A percentile compares a stretch with the other conserved stretches of the same genome.
These are phyloP conservation scores for Cerceris rybyensis DNA, from an alignment of 2,888 invertebrate genomes.

Conservation along the genomic window DNA sequence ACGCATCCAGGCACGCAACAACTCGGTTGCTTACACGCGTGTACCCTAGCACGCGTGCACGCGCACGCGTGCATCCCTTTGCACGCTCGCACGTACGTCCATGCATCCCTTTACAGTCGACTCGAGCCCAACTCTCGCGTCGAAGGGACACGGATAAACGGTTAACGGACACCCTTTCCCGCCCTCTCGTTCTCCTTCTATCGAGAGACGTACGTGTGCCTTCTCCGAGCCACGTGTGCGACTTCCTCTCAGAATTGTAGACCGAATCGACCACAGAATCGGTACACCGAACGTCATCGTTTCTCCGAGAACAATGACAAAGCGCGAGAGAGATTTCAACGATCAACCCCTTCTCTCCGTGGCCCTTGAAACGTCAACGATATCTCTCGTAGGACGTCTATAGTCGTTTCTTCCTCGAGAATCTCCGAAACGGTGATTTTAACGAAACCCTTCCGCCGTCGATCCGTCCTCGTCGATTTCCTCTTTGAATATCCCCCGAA, in stretches of 20 bases:
- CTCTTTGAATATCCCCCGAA: too few relatives aligned
- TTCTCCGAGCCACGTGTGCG: conserved; percentile 9
- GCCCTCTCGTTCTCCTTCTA: neutral
- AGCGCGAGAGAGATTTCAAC: neutral
- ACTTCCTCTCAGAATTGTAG: conserved; percentile 55
- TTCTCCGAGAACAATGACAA: neutral
- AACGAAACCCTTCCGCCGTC: too few relatives aligned
- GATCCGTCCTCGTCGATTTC: too few relatives aligned
- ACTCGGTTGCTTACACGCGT: conserved; percentile 40
- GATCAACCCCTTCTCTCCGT: neutral
- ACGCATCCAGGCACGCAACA: conserved; percentile 56
- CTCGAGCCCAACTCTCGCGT: conserved; percentile 1
- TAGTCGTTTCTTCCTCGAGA: neutral
- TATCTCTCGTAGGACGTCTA: conserved; percentile 8
- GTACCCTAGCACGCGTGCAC: conserved; percentile 32
- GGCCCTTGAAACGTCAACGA: neutral
- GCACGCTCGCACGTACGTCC: conserved; percentile 35
- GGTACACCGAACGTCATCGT: conserved; percentile 32
- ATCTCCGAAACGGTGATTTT: too few relatives aligned
- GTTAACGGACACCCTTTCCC: conserved; percentile 22
- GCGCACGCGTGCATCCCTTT: conserved; percentile 38
- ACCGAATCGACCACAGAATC: conserved; percentile 61
- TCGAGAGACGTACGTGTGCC: neutral
- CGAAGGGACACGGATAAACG: conserved; percentile 31
- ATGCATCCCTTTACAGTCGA: conserved; percentile 7